Percentiles rank a stretch among this genome's conserved stretches.
phyloP scores from a whole-genome alignment of 2,888 invertebrate genomes.

The Ennomos fuscantarius region DNA sequence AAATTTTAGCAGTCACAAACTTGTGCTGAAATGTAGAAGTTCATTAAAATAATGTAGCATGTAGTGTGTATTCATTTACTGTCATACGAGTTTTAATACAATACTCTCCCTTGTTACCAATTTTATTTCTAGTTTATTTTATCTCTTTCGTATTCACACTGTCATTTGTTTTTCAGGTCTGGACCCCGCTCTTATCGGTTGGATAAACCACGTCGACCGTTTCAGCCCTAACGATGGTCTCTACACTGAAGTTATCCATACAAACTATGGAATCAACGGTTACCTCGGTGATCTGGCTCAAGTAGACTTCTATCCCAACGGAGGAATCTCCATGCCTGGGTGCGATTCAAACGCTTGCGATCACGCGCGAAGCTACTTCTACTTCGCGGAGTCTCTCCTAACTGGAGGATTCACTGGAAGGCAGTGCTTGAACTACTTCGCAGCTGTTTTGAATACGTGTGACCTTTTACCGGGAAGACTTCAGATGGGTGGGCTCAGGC shows the following conservation, averaged over 20 bases:
- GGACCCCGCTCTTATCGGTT: conserved; percentile 65
- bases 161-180: conserved; percentile 48
- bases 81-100: no score
- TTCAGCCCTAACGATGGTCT: conserved; percentile 57
- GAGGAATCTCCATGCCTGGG: conserved; percentile 68
- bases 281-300: conserved; percentile 59
- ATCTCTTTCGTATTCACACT: no score
- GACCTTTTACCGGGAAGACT: conserved; percentile 53
- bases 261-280: conserved; percentile 64
- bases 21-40: no score
- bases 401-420: conserved; percentile 63
- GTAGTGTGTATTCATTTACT: no score
- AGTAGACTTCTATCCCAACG: conserved; percentile 70
- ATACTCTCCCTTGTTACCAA: no score
- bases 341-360: conserved; percentile 64
- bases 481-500: conserved; percentile 63
- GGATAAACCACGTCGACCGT: conserved; percentile 60
- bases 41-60: no score
- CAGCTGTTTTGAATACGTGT: conserved; percentile 56
- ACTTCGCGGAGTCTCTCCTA: conserved; percentile 62
- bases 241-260: conserved; percentile 71
- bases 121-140: no score
- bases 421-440: conserved; percentile 60
- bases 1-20: no score
- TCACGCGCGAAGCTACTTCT: conserved; percentile 59